phyloP scores from a whole-genome alignment of 2,113 vertebrate genomes.

The Aptenodytes patagonicus region DNA sequence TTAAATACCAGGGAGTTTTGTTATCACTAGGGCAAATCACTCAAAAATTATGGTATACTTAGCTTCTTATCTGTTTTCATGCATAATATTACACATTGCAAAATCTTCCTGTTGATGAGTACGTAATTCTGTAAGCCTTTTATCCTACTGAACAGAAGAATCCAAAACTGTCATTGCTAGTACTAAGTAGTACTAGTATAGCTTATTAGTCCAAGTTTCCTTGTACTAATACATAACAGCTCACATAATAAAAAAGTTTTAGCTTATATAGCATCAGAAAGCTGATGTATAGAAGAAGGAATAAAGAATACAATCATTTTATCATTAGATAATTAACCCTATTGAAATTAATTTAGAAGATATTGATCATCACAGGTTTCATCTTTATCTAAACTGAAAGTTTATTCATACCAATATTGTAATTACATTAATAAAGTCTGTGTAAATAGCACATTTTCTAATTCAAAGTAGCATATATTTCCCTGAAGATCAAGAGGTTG shows the following conservation, averaged over 20 bases:
- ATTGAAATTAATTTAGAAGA: background rate
- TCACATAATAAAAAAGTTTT: background rate
- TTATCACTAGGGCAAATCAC: background rate
- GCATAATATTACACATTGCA: background rate
- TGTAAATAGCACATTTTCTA: slow-evolving; percentile 40
- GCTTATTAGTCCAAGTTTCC: background rate
- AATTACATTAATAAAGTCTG: background rate
- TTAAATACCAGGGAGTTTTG: background rate
- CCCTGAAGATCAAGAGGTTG: background rate
- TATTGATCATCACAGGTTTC: background rate
- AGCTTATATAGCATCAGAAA: background rate
- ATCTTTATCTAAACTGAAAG: background rate
- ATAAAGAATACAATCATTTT: background rate
- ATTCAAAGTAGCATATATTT: slow-evolving; percentile 4
- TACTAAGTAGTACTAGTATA: background rate
- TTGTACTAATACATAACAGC: background rate
- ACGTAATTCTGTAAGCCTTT: background rate
- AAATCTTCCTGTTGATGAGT: background rate
- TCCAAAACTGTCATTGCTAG: background rate
- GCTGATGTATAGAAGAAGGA: background rate
- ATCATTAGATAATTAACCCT: background rate
- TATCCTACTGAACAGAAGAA: background rate
- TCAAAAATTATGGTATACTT: background rate
- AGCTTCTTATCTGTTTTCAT: background rate
- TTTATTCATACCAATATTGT: background rate